phyloP scores from a whole-genome alignment of 1,140 invertebrate genomes.

The Tribolium madens region DNA sequence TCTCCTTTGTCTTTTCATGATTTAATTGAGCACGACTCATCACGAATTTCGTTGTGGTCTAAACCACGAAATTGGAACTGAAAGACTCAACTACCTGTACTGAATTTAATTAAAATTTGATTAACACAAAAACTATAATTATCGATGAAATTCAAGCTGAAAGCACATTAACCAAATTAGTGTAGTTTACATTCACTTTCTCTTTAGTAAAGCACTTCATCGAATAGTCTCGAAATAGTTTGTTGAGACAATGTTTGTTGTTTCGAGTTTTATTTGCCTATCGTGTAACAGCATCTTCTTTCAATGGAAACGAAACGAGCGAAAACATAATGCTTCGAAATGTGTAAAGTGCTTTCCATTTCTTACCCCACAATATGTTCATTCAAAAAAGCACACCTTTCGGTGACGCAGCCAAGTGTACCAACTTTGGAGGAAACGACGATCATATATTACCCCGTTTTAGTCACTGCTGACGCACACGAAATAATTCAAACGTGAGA shows the following conservation, averaged over 20 bases:
- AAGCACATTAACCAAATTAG: constrained; percentile 13
- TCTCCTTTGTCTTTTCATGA: background rate
- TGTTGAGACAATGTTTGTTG: constrained; percentile 19
- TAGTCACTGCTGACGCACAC: constrained; percentile 9
- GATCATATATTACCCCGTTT: background rate
- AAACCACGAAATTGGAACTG: background rate
- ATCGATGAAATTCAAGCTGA: background rate
- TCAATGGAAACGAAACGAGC: background rate
- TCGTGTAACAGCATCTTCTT: background rate
- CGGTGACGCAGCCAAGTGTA: constrained; percentile 10
- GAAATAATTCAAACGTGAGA: background rate
- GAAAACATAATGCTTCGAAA: background rate
- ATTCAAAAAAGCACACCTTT: background rate
- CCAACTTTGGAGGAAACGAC: background rate
- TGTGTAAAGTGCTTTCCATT: constrained; percentile 19
- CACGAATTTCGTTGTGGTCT: background rate
- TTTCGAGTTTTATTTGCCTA: constrained; percentile 24
- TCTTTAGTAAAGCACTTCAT: background rate
- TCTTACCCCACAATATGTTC: background rate
- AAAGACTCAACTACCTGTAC: background rate
- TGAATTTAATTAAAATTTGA: constrained; percentile 19
- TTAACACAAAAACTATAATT: background rate
- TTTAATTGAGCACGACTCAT: constrained; percentile 1
- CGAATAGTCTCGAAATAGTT: background rate
- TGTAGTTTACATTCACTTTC: constrained; percentile 20